A percentile compares a stretch with the other conserved stretches of the same genome.
These are phyloP conservation scores for Alentia gelatinosa DNA, from an alignment of 2,888 invertebrate genomes.

Conservation along the genomic window DNA sequence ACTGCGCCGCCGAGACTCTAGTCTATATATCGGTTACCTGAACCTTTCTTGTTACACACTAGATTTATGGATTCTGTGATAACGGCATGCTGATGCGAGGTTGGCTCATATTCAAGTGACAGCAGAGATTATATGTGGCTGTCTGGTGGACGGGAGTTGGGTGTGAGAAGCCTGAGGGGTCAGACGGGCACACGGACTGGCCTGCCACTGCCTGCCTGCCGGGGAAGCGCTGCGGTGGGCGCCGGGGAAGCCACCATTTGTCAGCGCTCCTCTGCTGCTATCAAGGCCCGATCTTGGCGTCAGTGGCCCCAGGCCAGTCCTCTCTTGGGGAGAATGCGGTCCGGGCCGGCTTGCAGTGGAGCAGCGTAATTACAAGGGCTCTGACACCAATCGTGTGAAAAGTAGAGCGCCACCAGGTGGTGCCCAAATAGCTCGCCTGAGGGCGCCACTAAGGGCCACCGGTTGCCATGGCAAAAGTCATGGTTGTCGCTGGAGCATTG, in stretches of 20 bases:
- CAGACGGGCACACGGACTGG: background rate
- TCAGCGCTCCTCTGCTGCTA: background rate
- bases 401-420: constrained; percentile 39
- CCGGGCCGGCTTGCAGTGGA: background rate
- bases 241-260: background rate
- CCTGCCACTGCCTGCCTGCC: too few species aligned
- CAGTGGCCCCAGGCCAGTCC: background rate
- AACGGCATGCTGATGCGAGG: too few species aligned
- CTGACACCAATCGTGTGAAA: constrained; percentile 47
- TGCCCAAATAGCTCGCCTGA: background rate
- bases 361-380: constrained; percentile 37
- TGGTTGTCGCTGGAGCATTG: background rate
- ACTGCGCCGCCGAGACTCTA: too few species aligned
- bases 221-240: background rate
- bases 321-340: background rate
- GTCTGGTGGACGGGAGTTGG: too few species aligned
- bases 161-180: background rate
- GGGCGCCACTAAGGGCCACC: constrained; percentile 34
- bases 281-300: background rate
- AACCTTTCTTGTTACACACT: too few species aligned
- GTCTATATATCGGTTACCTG: too few species aligned
- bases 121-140: too few species aligned
- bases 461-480: background rate
- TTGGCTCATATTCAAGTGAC: background rate
- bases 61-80: too few species aligned